Evolutionary conservation across 2,888 invertebrate genomes (phyloP), one percentile per base, ranked within the genome.

Genomic region (Sminthurides aquaticus): DNA sequence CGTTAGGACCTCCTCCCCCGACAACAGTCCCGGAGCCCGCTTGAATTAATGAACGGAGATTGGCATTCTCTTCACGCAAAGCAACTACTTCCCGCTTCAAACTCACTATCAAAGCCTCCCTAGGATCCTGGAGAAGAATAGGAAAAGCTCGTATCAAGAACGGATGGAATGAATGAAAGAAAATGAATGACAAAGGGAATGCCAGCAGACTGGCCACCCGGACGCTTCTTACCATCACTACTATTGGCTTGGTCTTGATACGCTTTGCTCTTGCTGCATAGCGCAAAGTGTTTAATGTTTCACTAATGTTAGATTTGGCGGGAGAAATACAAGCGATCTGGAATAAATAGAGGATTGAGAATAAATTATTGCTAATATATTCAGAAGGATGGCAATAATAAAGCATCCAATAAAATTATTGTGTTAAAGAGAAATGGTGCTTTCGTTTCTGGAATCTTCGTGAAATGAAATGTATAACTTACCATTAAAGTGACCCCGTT

Each of bases 271-370:
- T 81, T 0, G 92, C 88, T 0, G 95, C 95, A 80, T 96, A 96
- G 24, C 96, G 83, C 22, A 96, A 82, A 0, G 96, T 96, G 79
- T 93, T 96, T 66, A 94, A 78, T 0, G 93, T 92, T 79, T 96
- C 96, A 43, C 86, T 86, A 58, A 88, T 81, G 78, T 94, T 95
- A 0, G 88, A 89, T 74, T 85, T 86, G 0, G 91, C 90, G 0
- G 95, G 94, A 0, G 95, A 93, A 70, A 95, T 88, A 77, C 96
- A 96, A 1, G 96, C 95, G 75, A 96, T 92, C 93, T 93, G 80
- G n/a, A n/a, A n/a, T n/a, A n/a, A n/a, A n/a, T n/a, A n/a, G n/a
- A 24, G 80, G n/a, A n/a, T n/a, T n/a, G n/a, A n/a, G n/a, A n/a
- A n/a, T n/a, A n/a, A n/a, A n/a, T n/a, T n/a, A n/a, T n/a, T n/a